Conservation (phyloP, 2,797 vertebrate species). For the Scomberomorus guttatus region DNA sequence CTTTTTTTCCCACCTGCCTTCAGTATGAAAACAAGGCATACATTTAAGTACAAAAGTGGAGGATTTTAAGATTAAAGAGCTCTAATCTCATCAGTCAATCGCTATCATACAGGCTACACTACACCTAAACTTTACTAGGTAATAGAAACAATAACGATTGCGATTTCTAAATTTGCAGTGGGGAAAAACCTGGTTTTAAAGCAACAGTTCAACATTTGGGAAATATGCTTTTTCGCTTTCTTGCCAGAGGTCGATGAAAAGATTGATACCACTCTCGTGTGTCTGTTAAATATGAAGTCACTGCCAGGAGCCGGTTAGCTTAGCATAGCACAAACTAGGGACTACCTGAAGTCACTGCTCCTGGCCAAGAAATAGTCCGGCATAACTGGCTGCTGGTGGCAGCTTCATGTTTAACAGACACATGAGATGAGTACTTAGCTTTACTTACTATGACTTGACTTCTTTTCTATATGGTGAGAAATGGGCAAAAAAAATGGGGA, state of each 20-base stretch:
- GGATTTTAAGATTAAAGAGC: constrained; percentile 13
- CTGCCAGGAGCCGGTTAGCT: background rate
- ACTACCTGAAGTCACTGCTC: constrained; percentile 1
- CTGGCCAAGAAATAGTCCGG: background rate
- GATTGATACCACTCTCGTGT: background rate
- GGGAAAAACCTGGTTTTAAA: constrained; percentile 20
- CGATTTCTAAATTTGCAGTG: constrained; percentile 14
- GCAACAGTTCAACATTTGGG: constrained; percentile 5
- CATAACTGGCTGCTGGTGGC: background rate
- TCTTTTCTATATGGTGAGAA: constrained; percentile 33
- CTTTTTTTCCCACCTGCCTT: constrained; percentile 25
- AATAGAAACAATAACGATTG: constrained; percentile 33
- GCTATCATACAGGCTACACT: constrained; percentile 31
- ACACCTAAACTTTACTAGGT: constrained; percentile 17
- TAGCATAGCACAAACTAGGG: constrained; percentile 17
- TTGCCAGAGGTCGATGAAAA: constrained; percentile 22
- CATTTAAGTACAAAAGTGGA: constrained; percentile 18
- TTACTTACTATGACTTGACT: constrained; percentile 19
- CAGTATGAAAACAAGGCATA: constrained; percentile 49
- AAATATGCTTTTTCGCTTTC: background rate
- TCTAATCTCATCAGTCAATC: constrained; percentile 28
- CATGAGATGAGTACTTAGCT: constrained; percentile 27
- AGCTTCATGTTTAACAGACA: constrained; percentile 11
- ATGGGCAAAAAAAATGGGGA: constrained; percentile 41
- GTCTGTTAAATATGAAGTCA: constrained; percentile 2